Evolutionary conservation across 2,888 invertebrate genomes (phyloP).

Genomic region (Trichopoda pennipes): DNA sequence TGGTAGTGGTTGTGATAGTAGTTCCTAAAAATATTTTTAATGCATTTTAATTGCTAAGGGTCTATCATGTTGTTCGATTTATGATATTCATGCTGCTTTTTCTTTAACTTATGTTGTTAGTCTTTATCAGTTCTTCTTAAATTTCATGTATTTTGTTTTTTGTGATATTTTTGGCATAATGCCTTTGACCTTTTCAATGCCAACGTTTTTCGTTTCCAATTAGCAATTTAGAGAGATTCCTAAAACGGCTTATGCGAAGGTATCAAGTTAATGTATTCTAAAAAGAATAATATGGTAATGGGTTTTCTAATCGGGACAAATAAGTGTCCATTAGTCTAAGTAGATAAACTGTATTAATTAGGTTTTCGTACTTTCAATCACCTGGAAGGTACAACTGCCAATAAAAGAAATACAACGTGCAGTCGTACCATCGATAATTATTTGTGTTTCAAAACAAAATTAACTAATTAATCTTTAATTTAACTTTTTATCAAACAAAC

Average conservation of each 20-base stretch:
- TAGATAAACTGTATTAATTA: too few relatives aligned
- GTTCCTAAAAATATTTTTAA: constrained; percentile 52
- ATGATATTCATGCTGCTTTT: constrained; percentile 49
- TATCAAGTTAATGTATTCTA: not conserved
- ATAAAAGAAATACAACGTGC: too few relatives aligned
- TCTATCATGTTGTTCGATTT: constrained; percentile 53
- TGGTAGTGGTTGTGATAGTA: constrained; percentile 16
- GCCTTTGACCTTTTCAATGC: constrained; percentile 60
- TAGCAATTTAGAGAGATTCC: constrained; percentile 33
- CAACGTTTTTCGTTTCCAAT: constrained; percentile 35
- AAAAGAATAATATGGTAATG: too few relatives aligned
- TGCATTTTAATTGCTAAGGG: constrained; percentile 59
- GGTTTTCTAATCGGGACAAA: too few relatives aligned
- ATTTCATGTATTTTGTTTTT: constrained; percentile 47
- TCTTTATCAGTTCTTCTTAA: constrained; percentile 60
- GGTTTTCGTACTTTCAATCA: too few relatives aligned
- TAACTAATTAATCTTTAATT: too few relatives aligned
- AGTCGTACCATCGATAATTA: too few relatives aligned
- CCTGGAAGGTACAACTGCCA: too few relatives aligned
- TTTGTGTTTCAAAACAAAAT: too few relatives aligned
- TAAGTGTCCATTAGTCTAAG: too few relatives aligned
- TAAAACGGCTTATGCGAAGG: constrained; percentile 19
- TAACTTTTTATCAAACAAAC: too few relatives aligned
- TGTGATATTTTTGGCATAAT: constrained; percentile 33
- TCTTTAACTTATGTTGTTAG: constrained; percentile 31